phyloP scores from a whole-genome alignment of 2,888 invertebrate species.

The Harpalus rubripes region DNA sequence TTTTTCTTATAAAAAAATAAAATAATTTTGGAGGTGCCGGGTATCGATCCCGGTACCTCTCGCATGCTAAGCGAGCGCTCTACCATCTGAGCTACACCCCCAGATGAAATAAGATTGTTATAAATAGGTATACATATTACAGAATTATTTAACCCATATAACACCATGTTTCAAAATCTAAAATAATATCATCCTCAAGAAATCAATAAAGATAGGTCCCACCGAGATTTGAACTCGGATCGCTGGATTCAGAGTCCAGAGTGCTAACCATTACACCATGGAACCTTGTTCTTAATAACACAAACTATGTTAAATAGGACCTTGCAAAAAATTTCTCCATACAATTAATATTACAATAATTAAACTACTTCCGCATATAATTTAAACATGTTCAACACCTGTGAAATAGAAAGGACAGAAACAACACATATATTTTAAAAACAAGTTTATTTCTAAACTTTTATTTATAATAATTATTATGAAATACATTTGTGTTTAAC shows the following conservation, averaged over 20 bases:
- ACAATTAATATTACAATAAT: background rate
- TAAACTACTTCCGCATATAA: background rate
- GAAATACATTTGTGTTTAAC: conserved; percentile 31
- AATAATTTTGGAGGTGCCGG: conserved; percentile 75
- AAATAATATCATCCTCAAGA: background rate
- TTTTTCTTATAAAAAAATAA: background rate
- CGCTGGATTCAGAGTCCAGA: conserved; percentile 83
- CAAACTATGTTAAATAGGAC: background rate
- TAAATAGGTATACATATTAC: background rate
- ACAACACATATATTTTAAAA: conserved; percentile 51
- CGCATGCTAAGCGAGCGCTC: conserved; percentile 81
- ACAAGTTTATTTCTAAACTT: conserved; percentile 60
- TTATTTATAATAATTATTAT: conserved; percentile 56
- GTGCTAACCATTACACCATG: conserved; percentile 84
- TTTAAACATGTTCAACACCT: background rate
- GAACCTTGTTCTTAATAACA: conserved; percentile 74
- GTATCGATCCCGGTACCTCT: conserved; percentile 81
- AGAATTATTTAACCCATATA: conserved; percentile 6
- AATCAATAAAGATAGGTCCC: conserved; percentile 76
- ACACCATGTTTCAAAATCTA: background rate
- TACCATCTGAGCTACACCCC: conserved; percentile 80
- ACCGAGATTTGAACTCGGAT: conserved; percentile 83
- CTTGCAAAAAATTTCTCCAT: background rate
- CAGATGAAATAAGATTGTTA: background rate
- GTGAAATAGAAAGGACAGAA: background rate